phyloP scores from a whole-genome alignment of 2,113 vertebrate genomes.

The Electrona antarctica region DNA sequence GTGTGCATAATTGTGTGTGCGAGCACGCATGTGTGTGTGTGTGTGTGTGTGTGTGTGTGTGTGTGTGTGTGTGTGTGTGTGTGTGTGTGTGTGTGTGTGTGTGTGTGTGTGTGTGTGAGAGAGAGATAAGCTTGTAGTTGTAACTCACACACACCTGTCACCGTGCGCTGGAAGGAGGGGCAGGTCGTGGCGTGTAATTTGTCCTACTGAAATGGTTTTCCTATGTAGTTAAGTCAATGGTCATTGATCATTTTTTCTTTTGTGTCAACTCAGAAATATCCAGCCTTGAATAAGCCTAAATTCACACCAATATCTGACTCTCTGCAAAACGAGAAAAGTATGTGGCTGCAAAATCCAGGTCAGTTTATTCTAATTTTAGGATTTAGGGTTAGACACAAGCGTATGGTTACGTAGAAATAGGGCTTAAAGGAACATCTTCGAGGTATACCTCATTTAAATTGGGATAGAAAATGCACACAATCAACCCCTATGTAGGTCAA shows the following conservation, averaged over 20 bases:
- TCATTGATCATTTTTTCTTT: slow-evolving; percentile 23
- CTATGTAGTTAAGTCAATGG: slow-evolving; percentile 32
- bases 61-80: slow-evolving; percentile 1
- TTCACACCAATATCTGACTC: not conserved
- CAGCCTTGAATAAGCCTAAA: not conserved
- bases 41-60: slow-evolving; percentile 1
- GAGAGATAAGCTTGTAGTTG: not conserved
- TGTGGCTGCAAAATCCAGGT: too few species aligned
- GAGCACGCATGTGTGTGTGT: too few species aligned
- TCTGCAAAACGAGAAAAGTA: too few species aligned
- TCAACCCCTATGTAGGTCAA: too few species aligned
- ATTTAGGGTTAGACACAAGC: too few species aligned
- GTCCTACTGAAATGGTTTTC: slow-evolving; percentile 32
- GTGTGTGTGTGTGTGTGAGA: not conserved
- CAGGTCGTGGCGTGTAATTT: slow-evolving; percentile 43
- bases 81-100: not conserved
- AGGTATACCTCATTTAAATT: too few species aligned
- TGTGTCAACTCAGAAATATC: slow-evolving; percentile 9
- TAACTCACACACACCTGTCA: slow-evolving; percentile 45
- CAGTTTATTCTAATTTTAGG: too few species aligned
- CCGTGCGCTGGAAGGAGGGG: slow-evolving; percentile 22
- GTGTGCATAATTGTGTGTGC: too few species aligned
- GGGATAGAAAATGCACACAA: too few species aligned
- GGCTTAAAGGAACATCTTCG: too few species aligned
- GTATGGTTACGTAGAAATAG: too few species aligned